Base-by-base conservation (phyloP, 2,888 invertebrate species). In the Choristoneura rosaceana region DNA sequence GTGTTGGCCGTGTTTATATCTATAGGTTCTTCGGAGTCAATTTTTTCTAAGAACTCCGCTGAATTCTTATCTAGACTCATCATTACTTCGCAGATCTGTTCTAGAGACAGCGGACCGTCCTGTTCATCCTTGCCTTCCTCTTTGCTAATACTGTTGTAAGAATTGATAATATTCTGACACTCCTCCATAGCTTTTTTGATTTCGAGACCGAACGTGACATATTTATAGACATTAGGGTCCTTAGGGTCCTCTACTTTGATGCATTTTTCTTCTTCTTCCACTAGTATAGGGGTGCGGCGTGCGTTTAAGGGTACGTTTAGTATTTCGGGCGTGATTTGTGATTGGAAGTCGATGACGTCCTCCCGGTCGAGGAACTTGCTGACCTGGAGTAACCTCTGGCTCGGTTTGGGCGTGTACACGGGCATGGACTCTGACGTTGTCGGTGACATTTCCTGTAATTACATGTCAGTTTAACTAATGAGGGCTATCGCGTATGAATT, bases 141-240 rank as follows among this genome's bases (percentile, higher is more conserved):
- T 8, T 81, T 84, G 10, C 87, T 87, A 67, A 87, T 86, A 74
- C 83, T 87, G 75, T 90, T 91, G 33, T 91, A 92, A 0, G 92
- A 90, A 61, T 92, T 91, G 2, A 93, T 93, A 25, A 93, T 92
- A 76, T 92, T 91, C 80, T 93, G 92, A 74, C 93, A 93, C 55
- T 93, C 93, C 70, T 93, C 94, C 91, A 94, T 92, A 0, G 93
- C 93, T 75, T 91, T 93, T 73, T 93, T 94, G 5, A 94, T 91
- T 81, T 93, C 92, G 34, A 93, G 47, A 0, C 94, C 92, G 38
- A 93, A 92, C 0, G 90, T 89, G 0, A 92, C 90, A 50, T 93
- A 92, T 43, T 92, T 93, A 58, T 89, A 89, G 0, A 91, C 83
- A 59, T 87, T 90, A 0, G 87, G 84, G 43, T 92, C 92, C 74